A percentile compares a stretch with the other conserved stretches of the same genome.
Conservation (phyloP, 2,888 invertebrate genomes). For the Ferrisia virgata region DNA sequence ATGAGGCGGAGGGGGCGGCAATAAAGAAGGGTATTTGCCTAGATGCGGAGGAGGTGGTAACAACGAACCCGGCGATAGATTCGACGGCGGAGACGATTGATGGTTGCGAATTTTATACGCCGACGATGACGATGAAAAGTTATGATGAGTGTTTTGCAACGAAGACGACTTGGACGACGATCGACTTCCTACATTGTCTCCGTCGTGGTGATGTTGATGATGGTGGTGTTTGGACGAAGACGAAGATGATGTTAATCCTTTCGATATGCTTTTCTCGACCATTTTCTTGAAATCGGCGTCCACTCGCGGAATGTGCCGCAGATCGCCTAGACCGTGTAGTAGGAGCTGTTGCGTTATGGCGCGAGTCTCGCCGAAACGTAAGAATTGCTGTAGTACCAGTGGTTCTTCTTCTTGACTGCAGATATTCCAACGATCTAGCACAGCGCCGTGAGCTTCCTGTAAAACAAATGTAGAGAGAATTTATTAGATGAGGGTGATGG, state of each 20-base stretch:
- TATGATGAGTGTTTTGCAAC: slow-evolving; percentile 32
- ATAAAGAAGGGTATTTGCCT: slow-evolving; percentile 46
- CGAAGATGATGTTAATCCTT: slow-evolving; percentile 29
- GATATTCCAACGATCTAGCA: slow-evolving; percentile 85
- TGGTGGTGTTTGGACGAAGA: not conserved
- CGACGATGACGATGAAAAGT: slow-evolving; percentile 16
- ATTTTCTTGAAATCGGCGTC: slow-evolving; percentile 60
- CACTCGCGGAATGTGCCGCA: slow-evolving; percentile 56
- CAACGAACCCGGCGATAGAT: slow-evolving; percentile 56
- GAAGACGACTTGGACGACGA: not conserved
- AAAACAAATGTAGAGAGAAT: slow-evolving; percentile 51
- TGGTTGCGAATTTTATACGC: slow-evolving; percentile 41
- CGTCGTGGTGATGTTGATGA: slow-evolving; percentile 25
- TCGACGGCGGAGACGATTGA: slow-evolving; percentile 38
- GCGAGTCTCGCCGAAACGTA: slow-evolving; percentile 84
- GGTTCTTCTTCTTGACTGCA: slow-evolving; percentile 85
- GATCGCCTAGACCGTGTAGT: slow-evolving; percentile 55
- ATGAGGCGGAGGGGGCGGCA: slow-evolving; percentile 53
- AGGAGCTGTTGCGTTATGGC: slow-evolving; percentile 69
- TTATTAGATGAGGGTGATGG: not conserved
- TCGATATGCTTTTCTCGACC: slow-evolving; percentile 55
- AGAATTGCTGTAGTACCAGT: slow-evolving; percentile 86
- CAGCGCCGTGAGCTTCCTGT: slow-evolving; percentile 72
- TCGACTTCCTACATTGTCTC: too few species aligned
- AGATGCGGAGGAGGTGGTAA: slow-evolving; percentile 53